phyloP scores from a whole-genome alignment of 2,888 invertebrate genomes.

The Tenthredo livida region DNA sequence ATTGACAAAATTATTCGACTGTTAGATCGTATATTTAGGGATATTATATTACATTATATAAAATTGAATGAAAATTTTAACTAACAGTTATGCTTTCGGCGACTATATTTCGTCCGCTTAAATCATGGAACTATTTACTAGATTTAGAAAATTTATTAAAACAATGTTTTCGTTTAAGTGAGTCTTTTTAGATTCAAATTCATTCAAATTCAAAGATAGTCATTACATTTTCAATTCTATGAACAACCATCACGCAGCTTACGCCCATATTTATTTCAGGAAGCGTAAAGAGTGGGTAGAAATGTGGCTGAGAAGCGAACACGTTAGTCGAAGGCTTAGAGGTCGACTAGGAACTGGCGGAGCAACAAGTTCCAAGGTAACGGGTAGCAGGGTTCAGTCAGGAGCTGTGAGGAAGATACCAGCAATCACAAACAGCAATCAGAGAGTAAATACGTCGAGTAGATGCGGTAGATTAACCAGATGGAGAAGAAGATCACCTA shows the following conservation, averaged over 20 bases:
- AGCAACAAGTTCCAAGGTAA: conserved; percentile 63
- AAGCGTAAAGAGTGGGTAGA: conserved; percentile 59
- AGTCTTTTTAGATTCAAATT: background rate
- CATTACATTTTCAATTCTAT: background rate
- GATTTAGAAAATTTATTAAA: conserved; percentile 31
- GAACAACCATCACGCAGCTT: background rate
- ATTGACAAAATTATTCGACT: background rate
- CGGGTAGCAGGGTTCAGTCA: conserved; percentile 68
- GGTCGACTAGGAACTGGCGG: conserved; percentile 71
- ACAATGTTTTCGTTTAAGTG: conserved; percentile 32
- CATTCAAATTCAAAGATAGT: background rate
- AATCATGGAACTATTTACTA: conserved; percentile 32
- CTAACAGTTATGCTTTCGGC: background rate
- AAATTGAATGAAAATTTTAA: too few species aligned
- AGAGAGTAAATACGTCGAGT: conserved; percentile 71
- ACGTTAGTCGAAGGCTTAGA: conserved; percentile 75
- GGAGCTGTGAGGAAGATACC: conserved; percentile 71
- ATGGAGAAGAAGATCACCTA: conserved; percentile 73
- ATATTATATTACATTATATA: background rate
- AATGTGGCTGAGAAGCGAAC: conserved; percentile 77
- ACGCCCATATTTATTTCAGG: conserved; percentile 38
- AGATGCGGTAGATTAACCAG: conserved; percentile 73
- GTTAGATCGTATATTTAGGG: background rate
- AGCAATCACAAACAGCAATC: conserved; percentile 70
- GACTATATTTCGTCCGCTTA: background rate